Evolutionary conservation across 2,888 invertebrate genomes (phyloP), one percentile per base, ranked within the genome.

Genomic region (Mimumesa dahlbomi): DNA sequence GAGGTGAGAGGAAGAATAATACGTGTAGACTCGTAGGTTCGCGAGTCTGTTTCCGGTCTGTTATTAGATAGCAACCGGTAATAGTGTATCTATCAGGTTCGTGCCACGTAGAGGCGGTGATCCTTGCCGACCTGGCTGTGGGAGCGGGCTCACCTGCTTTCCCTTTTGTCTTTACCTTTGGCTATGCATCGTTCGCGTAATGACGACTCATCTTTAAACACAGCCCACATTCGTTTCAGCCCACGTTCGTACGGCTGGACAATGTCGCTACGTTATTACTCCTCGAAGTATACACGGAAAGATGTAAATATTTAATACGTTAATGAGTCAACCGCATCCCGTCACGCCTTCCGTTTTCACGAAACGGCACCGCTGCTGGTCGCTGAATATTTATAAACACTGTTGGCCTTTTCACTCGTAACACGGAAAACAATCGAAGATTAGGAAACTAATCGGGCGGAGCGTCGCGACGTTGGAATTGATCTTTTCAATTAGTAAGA

Each of bases 121-220:
- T 79, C 74, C 54, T 9, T 52, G 56, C 21, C 62, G 61, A 57
- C 65, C 61, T 64, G 78, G 45, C 70, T 73, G 79, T 85, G 85
- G 81, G 84, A 85, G 70, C 59, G 36, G 14, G 52, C 66, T 74
- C 85, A 85, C 82, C 84, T 85, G 84, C 56, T 54, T 64, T 77
- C 65, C 75, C 79, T 76, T 3, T 18, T 14, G 31, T n/a, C 3
- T 64, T 77, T 65, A 75, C 79, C 77, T 3, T 18, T 14, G 31
- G n/a, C 3, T n/a, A n/a, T 14, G 68, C 50, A 48, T 49, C 46
- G 56, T 34, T 63, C 49, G 29, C n/a, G 49, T 78, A 78, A 78
- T 78, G 64, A 78, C 38, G 58, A 58, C 52, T 75, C 71, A 66
- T 71, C 81, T 67, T 61, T 38, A 22, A 45, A 46, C 54, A 46